These are phyloP conservation scores for Osedax fenrisi DNA, from an alignment of 2,888 invertebrate genomes.

Conservation along the genomic window DNA sequence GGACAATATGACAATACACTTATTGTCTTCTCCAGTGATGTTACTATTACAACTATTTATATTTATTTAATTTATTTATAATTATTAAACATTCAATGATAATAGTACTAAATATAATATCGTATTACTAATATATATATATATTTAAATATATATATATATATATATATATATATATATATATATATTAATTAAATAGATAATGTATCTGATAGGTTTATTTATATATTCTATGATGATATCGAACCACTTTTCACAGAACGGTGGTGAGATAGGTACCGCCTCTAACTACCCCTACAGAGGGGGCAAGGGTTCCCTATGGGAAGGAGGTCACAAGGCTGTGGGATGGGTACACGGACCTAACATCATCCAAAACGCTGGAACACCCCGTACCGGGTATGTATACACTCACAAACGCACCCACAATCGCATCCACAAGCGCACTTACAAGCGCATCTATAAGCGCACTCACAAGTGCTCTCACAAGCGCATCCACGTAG, in stretches of 20 bases:
- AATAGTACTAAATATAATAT: too few relatives aligned
- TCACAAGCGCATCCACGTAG: too few relatives aligned
- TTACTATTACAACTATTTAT: background rate
- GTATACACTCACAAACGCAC: too few relatives aligned
- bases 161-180: too few relatives aligned
- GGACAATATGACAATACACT: background rate
- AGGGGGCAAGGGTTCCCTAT: background rate
- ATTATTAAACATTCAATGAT: too few relatives aligned
- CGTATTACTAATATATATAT: background rate
- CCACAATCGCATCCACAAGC: too few relatives aligned
- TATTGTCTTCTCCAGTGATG: background rate
- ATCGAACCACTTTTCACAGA: too few relatives aligned
- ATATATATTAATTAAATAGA: too few relatives aligned
- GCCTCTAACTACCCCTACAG: background rate
- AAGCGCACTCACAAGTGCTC: too few relatives aligned
- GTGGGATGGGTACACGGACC: background rate
- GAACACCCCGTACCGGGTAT: background rate
- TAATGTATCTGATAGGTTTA: too few relatives aligned
- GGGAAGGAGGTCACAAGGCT: background rate
- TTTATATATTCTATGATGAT: too few relatives aligned
- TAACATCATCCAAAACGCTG: background rate
- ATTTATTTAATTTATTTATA: background rate
- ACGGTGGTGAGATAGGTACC: background rate
- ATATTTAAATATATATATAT: background rate
- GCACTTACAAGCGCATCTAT: too few relatives aligned